Evolutionary conservation across 2,113 vertebrate genomes (phyloP), one percentile per base, ranked within the genome.

Genomic region (Heterotilapia buettikoferi): DNA sequence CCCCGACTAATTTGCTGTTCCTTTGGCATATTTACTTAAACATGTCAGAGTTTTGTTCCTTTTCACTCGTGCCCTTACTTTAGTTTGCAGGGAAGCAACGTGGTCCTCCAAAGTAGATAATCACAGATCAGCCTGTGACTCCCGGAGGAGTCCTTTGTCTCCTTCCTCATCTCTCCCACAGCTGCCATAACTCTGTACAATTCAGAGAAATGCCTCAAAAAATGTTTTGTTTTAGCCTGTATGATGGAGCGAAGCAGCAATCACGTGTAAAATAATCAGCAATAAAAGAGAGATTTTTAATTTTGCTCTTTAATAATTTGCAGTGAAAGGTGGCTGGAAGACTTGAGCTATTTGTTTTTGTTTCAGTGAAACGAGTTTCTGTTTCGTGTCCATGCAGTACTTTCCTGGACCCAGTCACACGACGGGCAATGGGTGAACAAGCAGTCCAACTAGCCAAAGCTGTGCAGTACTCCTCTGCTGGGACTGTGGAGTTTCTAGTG

Each of bases 401-500:
- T 33, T 99, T 99, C 93, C 94, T 99, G 86, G 99, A 99, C 86
- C 91, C 97, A 0, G 94, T 89, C 84, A 99, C 98, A 3, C 96
- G 99, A 78, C 96, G 92, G 92, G 97, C 97, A 0, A 99, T 99
- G 98, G 98, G 99, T 50, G 98, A 99, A 86, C 99, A 99, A 95
- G 99, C 99, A 0, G 98, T 99, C 36, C 97, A 98, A 90, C 97
- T 99, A 92, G 98, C 99, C 89, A 98, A 96, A 96, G 98, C 98
- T 1, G 99, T 99, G 3, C 95, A 97, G 86, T 99, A 99, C 92
- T 99, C 97, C 5, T 99, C 99, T 85, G 99, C 98, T 14, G 99
- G 99, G 84, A 99, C 99, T 0, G 98, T 99, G 73, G 99, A 99
- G 97, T 99, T 99, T 92, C 97, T 99, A 88, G 97, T 99, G 82